Evolutionary conservation across 2,113 vertebrate genomes (phyloP), one percentile per base, ranked within the genome.

Genomic region (Lagopus leucura): DNA sequence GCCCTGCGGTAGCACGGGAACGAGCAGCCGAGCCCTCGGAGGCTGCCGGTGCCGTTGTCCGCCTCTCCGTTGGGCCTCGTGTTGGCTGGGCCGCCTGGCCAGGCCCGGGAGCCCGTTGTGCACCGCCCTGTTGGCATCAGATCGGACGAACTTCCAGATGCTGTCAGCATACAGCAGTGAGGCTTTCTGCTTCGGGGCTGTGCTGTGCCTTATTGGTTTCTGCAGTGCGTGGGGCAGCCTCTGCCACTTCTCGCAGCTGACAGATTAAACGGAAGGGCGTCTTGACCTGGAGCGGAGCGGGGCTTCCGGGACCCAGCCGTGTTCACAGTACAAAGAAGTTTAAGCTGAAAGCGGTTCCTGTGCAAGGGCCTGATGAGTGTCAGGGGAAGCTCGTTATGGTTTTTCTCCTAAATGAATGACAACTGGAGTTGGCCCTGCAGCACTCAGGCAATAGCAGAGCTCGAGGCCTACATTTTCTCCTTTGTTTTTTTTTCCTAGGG

Each of bases 111-210:
- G 27, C 0, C 1, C 42, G 42, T 43, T 15, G 42, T 16, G 42
- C 42, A 7, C 15, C 15, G 42, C 42, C 42, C 15, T 43, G 27
- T 42, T 2, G 48, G 25, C 7, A 0, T 5, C 11, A 50, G 47
- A 20, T 43, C 24, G 13, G 50, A 34, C 21, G 19, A 55, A 3
- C 13, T 67, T 54, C 3, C 19, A 58, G 38, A 32, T 22, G 52
- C 34, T 52, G 8, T 1, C 27, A 0, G 19, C 45, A 2, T 8
- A 2, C 7, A 0, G 3, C 4, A 2, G 8, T 17, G 1, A 4
- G 11, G 21, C 12, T 55, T 8, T 69, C 17, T 75, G 8, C 21
- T 57, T 72, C 27, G 15, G 74, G 34, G 8, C 27, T 55, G 40
- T 14, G 40, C n/a, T 42, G 6, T 69, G 30, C 45, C 57, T 73